Evolutionary conservation across 2,113 vertebrate genomes (phyloP).

Genomic region (Sterna hirundo): DNA sequence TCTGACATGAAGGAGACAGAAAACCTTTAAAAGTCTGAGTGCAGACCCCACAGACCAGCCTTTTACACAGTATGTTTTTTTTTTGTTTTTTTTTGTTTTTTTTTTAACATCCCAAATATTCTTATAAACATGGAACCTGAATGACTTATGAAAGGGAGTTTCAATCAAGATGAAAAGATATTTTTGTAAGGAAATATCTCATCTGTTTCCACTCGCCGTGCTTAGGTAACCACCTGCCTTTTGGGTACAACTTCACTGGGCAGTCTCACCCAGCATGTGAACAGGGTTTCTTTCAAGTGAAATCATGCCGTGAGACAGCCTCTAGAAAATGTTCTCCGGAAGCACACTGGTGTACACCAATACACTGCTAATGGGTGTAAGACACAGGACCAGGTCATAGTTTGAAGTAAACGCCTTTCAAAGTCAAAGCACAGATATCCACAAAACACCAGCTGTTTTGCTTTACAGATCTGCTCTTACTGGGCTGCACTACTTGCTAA

Average conservation of each 20-base stretch:
- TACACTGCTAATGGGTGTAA: background rate
- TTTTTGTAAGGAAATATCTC: background rate
- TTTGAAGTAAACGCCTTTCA: background rate
- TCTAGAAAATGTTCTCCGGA: background rate
- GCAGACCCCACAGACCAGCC: fast-evolving
- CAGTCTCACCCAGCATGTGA: background rate
- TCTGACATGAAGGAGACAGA: background rate
- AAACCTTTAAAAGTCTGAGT: background rate
- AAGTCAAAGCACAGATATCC: background rate
- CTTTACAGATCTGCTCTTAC: background rate
- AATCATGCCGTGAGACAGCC: fast-evolving
- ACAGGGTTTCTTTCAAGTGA: background rate
- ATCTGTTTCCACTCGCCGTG: background rate
- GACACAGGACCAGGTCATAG: background rate
- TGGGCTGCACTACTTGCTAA: background rate
- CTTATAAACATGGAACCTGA: background rate
- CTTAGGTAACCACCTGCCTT: background rate
- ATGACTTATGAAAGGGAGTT: background rate
- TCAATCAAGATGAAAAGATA: background rate
- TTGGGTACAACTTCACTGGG: background rate
- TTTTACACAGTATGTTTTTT: fast-evolving
- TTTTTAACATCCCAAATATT: background rate
- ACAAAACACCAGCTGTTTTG: background rate
- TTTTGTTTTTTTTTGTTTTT: background rate
- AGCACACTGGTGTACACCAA: background rate